Evolutionary conservation across 2,113 vertebrate genomes (phyloP), one percentile per base, ranked within the genome.

Genomic region (Pitta sordida): DNA sequence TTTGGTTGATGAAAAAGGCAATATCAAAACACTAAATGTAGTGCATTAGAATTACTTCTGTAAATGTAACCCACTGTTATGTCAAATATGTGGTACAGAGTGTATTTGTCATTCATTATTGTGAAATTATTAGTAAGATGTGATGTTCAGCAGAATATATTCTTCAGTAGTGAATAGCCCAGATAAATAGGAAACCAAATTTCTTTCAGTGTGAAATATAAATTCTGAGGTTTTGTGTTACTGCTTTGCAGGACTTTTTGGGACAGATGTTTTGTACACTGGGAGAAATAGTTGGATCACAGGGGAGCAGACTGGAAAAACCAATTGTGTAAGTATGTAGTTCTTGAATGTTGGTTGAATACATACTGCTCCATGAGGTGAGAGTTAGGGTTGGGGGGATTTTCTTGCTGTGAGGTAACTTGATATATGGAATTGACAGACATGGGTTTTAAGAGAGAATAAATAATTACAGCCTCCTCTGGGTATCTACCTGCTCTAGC

Each of bases 201-300:
- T 86, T 87, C 19, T 67, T 80, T 32, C 56, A 70, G 41, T 23
- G 11, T 68, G 78, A 89, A 85, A 30, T 71, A 64, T 9, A 18
- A 49, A 73, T 76, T 82, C 86, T 91, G 65, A 34, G 32, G 27
- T 93, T 85, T 94, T 65, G 36, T 91, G 43, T 87, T 96, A 10
- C 1, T 97, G 27, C 91, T 86, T 97, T 96, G 88, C 97, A 99
- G 99, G 99, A 99, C 94, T 99, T 99, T 96, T 98, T 99, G 97
- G 99, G 99, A 90, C 99, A 99, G 95, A 99, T 98, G 64, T 97
- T 97, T 92, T 99, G 98, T 95, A 99, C 99, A 11, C 96, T 99
- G 48, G 99, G 99, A 89, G 99, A 99, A 96, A 98, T 99, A 95
- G 99, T 99, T 74, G 99, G 99, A 69, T 99, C 99, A 23, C 96